Evolutionary conservation across 2,113 vertebrate species (phyloP), one percentile per base, ranked within the genome.

Genomic region (Coptodon bakossiorum): DNA sequence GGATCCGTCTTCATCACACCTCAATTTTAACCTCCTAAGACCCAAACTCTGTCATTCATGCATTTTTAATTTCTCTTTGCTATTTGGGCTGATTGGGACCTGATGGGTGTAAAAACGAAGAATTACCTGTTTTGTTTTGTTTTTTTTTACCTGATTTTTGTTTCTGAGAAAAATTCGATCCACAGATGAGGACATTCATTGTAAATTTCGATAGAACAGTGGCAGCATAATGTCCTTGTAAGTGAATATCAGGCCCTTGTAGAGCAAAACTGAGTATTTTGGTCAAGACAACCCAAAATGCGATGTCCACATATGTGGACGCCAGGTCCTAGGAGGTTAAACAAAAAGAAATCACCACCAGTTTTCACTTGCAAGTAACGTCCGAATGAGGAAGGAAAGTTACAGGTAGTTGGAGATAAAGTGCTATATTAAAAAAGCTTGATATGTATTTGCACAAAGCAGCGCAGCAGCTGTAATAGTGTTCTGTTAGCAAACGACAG

Each of bases 311-410:
- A 19, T 19, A 52, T 52, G 48, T 50, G 48, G 48, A 17, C 1
- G 7, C 7, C 45, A 17, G 48, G 48, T 50, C 48, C 16, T 50
- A 50, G 48, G 48, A 50, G 48, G 48, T 8, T 50, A 53, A 66
- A 66, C 16, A 34, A 3, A 66, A 38, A n/a, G 10, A 38, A n/a
- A n/a, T 38, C 19, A 13, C 7, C 12, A 59, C 10, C 61, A 66
- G 34, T 38, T 38, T 66, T 34, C 19, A 66, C 61, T 66, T 66
- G 61, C 6, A 66, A 66, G 34, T 12, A 66, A 66, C 10, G 4
- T 66, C 61, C 0, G 19, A 66, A n/a, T 13, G 14, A 57, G 4
- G 54, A 57, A 0, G 54, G 54, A n/a, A 36, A 34, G 10, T 3
- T 13, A 1, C 34, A 38, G 34, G 34, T 38, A 66, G 61, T 8